Percentiles rank a stretch among this genome's conserved stretches.
Conservation (phyloP, 2,113 vertebrate genomes). For the Apaloderma vittatum region DNA sequence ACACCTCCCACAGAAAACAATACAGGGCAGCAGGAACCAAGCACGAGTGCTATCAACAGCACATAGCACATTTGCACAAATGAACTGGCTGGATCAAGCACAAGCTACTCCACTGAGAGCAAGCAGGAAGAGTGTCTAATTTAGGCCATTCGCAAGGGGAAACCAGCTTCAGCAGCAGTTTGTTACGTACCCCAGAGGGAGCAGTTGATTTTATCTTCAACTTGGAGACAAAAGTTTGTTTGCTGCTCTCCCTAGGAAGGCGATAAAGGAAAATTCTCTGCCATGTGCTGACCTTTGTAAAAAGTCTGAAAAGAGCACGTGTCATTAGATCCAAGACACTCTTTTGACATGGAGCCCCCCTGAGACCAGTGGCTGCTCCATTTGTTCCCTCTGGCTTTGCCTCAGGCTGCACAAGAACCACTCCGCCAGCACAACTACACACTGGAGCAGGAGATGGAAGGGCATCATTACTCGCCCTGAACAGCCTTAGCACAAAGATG, state of each 20-base stretch:
- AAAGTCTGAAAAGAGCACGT: neutral
- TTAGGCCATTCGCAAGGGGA: neutral
- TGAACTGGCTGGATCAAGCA: neutral
- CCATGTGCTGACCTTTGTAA: neutral
- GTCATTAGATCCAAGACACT: conserved; percentile 38
- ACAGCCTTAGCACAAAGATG: neutral
- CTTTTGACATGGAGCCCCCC: neutral
- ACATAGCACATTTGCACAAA: neutral
- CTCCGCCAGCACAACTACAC: conserved; percentile 10
- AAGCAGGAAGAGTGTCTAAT: neutral
- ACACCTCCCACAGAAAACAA: neutral
- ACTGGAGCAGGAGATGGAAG: neutral
- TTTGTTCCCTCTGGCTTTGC: conserved; percentile 48
- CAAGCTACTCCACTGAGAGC: neutral
- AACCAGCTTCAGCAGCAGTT: neutral
- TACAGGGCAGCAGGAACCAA: neutral
- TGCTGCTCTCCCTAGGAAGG: neutral
- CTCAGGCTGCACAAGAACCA: neutral
- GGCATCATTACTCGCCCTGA: neutral
- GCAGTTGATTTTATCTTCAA: neutral
- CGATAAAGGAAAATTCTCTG: neutral
- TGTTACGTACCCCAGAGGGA: neutral
- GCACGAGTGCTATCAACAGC: neutral
- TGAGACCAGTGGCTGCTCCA: neutral
- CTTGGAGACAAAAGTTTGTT: neutral